Evolutionary conservation across 2,113 vertebrate genomes (phyloP).

Genomic region (Gallinago paraguaiae): DNA sequence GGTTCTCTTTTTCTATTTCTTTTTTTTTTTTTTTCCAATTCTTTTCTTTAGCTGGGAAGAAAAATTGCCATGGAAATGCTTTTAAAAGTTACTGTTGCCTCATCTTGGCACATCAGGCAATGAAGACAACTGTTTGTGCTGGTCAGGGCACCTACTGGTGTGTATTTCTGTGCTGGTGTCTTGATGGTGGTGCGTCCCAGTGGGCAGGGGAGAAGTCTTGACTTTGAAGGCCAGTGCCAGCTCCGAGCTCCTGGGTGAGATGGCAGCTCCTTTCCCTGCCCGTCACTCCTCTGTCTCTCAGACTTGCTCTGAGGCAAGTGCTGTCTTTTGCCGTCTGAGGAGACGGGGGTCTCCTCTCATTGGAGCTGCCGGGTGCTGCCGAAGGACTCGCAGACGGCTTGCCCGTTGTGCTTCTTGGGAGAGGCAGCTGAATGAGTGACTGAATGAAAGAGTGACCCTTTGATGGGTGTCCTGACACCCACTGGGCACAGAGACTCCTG

Average conservation of each 20-base stretch:
- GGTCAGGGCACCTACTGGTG: not conserved
- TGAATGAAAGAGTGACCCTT: not conserved
- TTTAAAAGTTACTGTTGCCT: not conserved
- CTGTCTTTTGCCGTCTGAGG: not conserved
- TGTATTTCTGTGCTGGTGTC: not conserved
- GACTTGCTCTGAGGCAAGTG: not conserved
- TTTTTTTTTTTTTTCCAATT: not conserved
- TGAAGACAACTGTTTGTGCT: not conserved
- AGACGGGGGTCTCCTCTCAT: fast-evolving
- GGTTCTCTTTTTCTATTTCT: not conserved
- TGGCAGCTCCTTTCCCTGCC: not conserved
- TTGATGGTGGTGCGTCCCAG: not conserved
- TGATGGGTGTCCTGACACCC: not conserved
- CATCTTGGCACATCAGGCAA: not conserved
- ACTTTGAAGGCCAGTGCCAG: not conserved
- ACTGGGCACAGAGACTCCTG: fast-evolving
- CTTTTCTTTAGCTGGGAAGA: not conserved
- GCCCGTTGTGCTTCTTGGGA: fast-evolving
- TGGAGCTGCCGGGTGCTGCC: not conserved
- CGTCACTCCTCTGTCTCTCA: not conserved
- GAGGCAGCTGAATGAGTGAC: not conserved
- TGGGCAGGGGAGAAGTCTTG: not conserved
- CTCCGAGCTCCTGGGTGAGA: not conserved
- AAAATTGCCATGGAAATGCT: not conserved
- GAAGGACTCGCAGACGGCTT: fast-evolving